A percentile compares a stretch with the other conserved stretches of the same genome.
Conservation (phyloP, 2,888 invertebrate genomes). For the Cremastinae sp. region DNA sequence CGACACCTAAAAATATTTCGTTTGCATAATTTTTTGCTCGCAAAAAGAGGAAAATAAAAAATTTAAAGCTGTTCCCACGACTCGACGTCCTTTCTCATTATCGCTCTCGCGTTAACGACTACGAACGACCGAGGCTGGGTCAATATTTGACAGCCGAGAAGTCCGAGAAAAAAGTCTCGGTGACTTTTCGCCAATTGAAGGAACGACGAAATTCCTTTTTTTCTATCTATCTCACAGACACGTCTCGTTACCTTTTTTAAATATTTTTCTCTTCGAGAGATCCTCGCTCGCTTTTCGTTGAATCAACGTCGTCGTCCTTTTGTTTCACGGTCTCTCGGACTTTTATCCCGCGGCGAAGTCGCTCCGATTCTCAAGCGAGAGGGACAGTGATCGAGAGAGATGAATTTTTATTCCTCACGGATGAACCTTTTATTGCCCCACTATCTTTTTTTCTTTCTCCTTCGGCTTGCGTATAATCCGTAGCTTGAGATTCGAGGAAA, state of each 20-base stretch:
- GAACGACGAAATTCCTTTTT: neutral
- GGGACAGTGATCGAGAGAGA: constrained; percentile 55
- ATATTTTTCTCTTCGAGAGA: constrained; percentile 7
- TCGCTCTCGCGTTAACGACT: constrained; percentile 44
- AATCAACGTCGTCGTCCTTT: constrained; percentile 13
- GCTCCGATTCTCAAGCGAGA: constrained; percentile 39
- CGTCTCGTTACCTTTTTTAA: no score
- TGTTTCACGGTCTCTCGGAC: constrained; percentile 47
- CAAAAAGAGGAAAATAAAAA: constrained; percentile 10
- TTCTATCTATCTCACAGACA: neutral
- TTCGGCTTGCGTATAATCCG: constrained; percentile 51
- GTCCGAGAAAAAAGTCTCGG: neutral
- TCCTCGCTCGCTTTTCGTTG: neutral
- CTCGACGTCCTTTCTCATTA: constrained; percentile 47
- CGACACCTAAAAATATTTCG: neutral
- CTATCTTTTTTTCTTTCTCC: neutral
- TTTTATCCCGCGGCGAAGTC: constrained; percentile 64
- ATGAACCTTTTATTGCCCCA: constrained; percentile 2
- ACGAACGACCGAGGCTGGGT: constrained; percentile 32
- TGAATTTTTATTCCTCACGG: constrained; percentile 52
- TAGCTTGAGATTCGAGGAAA: constrained; percentile 38
- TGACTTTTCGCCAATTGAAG: neutral
- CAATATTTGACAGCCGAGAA: constrained; percentile 56
- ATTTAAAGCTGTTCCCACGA: constrained; percentile 48
- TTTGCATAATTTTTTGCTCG: constrained; percentile 3